These are phyloP conservation scores for Trididemnum miniatum DNA, from an alignment of 23 tunicate genomes.

Conservation along the genomic window DNA sequence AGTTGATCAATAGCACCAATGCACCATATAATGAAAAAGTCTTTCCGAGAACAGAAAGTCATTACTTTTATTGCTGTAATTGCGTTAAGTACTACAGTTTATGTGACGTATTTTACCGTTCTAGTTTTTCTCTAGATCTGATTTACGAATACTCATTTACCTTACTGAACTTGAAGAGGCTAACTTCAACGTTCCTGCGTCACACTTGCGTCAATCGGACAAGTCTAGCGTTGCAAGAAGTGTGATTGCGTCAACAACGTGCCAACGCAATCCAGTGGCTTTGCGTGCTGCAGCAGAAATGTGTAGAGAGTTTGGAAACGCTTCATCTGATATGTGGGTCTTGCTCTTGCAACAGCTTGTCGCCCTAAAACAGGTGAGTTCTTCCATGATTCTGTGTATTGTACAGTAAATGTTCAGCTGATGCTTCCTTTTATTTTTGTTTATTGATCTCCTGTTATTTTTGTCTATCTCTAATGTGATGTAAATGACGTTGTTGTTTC, in stretches of 20 bases:
- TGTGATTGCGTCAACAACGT: conserved; percentile 47
- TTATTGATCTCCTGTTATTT: no score
- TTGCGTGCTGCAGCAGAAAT: conserved; percentile 67
- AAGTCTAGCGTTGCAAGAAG: conserved; percentile 58
- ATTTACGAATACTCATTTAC: conserved; percentile 57
- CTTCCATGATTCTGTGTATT: no score
- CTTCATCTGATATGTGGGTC: conserved; percentile 56
- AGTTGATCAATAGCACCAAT: no score
- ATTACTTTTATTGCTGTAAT: no score
- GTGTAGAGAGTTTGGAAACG: conserved; percentile 66
- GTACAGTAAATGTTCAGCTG: no score
- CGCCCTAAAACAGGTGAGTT: conserved; percentile 49
- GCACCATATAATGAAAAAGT: no score
- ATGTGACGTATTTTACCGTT: no score
- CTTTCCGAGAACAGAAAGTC: no score
- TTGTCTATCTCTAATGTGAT: no score
- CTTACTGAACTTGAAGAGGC: conserved; percentile 52
- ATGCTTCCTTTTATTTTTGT: no score
- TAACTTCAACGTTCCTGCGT: conserved; percentile 48
- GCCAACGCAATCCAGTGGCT: conserved; percentile 59
- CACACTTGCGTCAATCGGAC: conserved; percentile 29
- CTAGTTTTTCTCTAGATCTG: conserved; percentile 17
- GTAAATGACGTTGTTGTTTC: no score
- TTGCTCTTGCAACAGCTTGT: conserved; percentile 71
- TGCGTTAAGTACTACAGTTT: no score